These are phyloP conservation scores for Drosophila silvestris DNA, from an alignment of 2,888 invertebrate species.

Conservation along the genomic window DNA sequence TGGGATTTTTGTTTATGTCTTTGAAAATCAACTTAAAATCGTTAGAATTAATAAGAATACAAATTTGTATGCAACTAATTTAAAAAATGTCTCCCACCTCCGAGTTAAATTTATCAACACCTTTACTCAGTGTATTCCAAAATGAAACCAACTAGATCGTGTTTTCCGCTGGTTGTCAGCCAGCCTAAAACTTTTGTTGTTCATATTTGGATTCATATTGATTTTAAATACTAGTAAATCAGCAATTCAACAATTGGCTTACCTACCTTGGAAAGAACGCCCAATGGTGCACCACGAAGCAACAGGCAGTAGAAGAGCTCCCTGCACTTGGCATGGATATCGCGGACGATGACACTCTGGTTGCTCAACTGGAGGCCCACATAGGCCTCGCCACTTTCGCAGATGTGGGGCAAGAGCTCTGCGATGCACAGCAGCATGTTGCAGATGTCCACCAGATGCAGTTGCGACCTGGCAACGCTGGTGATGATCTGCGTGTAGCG, in stretches of 20 bases:
- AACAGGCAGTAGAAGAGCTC: conserved; percentile 91
- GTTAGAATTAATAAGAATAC: too few relatives aligned
- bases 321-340: conserved; percentile 93
- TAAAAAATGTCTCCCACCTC: background rate
- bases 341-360: conserved; percentile 90
- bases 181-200: background rate
- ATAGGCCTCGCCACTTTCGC: conserved; percentile 87
- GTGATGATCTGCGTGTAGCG: conserved; percentile 92
- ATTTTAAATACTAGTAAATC: background rate
- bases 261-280: conserved; percentile 91
- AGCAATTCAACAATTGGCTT: background rate
- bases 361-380: conserved; percentile 87
- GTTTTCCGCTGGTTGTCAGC: background rate
- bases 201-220: background rate
- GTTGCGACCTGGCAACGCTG: conserved; percentile 87
- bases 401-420: conserved; percentile 90
- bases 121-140: background rate
- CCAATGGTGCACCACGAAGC: conserved; percentile 90
- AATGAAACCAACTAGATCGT: too few relatives aligned
- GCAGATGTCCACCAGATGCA: conserved; percentile 90
- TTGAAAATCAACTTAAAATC: background rate
- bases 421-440: conserved; percentile 92
- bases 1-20: background rate
- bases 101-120: too few relatives aligned
- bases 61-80: background rate